These are phyloP conservation scores for Drosophila willistoni DNA, from an alignment of 1,140 invertebrate genomes.

Conservation along the genomic window DNA sequence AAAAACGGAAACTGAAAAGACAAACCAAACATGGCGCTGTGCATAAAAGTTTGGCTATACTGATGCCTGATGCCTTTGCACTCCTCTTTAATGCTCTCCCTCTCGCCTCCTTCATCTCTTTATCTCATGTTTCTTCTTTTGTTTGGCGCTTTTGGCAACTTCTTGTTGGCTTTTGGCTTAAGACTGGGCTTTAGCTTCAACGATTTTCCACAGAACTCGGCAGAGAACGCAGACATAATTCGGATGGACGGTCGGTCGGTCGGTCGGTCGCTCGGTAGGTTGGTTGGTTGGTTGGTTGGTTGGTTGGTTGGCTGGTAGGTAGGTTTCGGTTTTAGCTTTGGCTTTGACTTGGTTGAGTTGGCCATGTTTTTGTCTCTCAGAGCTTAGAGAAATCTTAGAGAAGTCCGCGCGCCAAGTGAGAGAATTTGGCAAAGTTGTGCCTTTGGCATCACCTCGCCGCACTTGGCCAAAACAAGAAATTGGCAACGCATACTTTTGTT, in stretches of 20 bases:
- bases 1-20: conserved; percentile 79
- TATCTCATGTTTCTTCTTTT: conserved; percentile 44
- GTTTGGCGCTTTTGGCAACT: conserved; percentile 67
- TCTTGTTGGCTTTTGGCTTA: conserved; percentile 72
- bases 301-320: not conserved
- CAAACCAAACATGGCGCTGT: conserved; percentile 82
- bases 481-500: conserved; percentile 32
- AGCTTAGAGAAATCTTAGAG: conserved; percentile 43
- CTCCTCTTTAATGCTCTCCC: conserved; percentile 2
- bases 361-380: conserved; percentile 39
- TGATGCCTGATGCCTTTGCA: conserved; percentile 41
- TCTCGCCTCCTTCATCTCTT: conserved; percentile 15
- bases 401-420: conserved; percentile 32
- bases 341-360: conserved; percentile 19
- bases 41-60: conserved; percentile 73
- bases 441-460: conserved; percentile 44
- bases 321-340: conserved; percentile 1
- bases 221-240: not conserved
- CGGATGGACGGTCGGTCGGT: not conserved
- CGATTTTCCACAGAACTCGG: conserved; percentile 60
- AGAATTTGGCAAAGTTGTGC: conserved; percentile 47
- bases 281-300: not conserved
- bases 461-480: conserved; percentile 57
- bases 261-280: conserved; percentile 6
- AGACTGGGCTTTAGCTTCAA: conserved; percentile 67